Conservation (phyloP, 2,888 invertebrate genomes). For the Pseudococcus jackbeardsleyi region DNA sequence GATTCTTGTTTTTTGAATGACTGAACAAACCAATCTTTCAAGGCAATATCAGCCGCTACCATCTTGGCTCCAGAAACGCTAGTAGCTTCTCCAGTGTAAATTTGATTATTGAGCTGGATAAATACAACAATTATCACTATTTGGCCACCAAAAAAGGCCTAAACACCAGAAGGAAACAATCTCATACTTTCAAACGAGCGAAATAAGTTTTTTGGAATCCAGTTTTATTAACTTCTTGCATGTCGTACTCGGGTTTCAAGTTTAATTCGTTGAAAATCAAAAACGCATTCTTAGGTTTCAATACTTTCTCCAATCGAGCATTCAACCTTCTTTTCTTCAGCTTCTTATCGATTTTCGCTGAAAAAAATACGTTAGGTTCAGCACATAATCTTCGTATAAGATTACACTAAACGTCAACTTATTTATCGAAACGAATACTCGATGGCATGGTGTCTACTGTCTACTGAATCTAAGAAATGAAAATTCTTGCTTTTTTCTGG, state of each 20-base stretch:
- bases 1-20: slow-evolving; percentile 52
- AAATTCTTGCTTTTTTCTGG: too few species aligned
- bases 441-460: too few species aligned
- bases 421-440: too few species aligned
- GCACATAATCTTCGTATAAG: not conserved
- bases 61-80: slow-evolving; percentile 57
- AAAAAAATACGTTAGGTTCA: not conserved
- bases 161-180: not conserved
- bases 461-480: too few species aligned
- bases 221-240: slow-evolving; percentile 45
- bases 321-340: slow-evolving; percentile 57
- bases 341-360: slow-evolving; percentile 61
- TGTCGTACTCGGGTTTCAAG: slow-evolving; percentile 59
- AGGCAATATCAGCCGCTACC: slow-evolving; percentile 61
- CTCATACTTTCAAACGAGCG: slow-evolving; percentile 34
- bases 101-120: slow-evolving; percentile 25
- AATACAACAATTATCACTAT: not conserved
- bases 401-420: too few species aligned
- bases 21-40: slow-evolving; percentile 60
- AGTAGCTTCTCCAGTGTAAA: slow-evolving; percentile 48
- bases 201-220: slow-evolving; percentile 55
- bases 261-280: slow-evolving; percentile 61
- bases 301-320: slow-evolving; percentile 59
- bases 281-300: slow-evolving; percentile 61
- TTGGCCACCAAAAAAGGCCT: not conserved